These are phyloP conservation scores for Anthopleura sola DNA, from an alignment of 64 coral and sea anemone genomes.

Conservation along the genomic window DNA sequence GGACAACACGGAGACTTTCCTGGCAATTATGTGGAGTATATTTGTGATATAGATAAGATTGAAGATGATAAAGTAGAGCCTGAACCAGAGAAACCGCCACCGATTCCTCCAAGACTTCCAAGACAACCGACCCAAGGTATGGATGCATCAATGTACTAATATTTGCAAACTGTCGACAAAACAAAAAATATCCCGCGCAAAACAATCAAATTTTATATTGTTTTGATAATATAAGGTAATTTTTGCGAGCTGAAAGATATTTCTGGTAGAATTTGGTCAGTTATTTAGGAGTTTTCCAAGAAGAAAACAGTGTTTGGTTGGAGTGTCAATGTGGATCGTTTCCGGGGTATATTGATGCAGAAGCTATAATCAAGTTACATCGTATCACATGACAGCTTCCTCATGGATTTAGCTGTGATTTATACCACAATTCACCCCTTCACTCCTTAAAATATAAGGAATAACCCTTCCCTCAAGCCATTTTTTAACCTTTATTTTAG, in stretches of 20 bases:
- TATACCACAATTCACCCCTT: neutral
- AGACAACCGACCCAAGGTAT: neutral
- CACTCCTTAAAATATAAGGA: neutral
- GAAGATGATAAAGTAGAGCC: neutral
- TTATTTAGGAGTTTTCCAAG: neutral
- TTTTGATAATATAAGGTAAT: neutral
- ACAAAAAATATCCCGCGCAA: neutral
- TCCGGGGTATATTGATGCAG: neutral
- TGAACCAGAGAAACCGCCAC: conserved; percentile 57
- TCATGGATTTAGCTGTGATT: neutral
- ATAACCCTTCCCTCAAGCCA: neutral
- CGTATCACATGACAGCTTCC: neutral
- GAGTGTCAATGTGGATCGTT: neutral
- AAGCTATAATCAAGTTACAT: neutral
- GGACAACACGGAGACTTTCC: conserved; percentile 77
- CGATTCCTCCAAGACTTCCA: conserved; percentile 43
- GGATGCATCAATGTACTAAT: neutral
- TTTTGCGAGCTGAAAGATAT: neutral
- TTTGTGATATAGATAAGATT: conserved; percentile 65
- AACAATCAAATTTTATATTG: neutral
- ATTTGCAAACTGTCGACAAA: neutral
- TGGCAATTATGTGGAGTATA: conserved; percentile 77
- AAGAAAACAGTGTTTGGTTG: neutral
- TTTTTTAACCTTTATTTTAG: neutral
- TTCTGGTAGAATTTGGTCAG: neutral